Evolutionary conservation across 2,888 invertebrate species (phyloP), one percentile per base, ranked within the genome.

Genomic region (Myopa tessellatipennis): DNA sequence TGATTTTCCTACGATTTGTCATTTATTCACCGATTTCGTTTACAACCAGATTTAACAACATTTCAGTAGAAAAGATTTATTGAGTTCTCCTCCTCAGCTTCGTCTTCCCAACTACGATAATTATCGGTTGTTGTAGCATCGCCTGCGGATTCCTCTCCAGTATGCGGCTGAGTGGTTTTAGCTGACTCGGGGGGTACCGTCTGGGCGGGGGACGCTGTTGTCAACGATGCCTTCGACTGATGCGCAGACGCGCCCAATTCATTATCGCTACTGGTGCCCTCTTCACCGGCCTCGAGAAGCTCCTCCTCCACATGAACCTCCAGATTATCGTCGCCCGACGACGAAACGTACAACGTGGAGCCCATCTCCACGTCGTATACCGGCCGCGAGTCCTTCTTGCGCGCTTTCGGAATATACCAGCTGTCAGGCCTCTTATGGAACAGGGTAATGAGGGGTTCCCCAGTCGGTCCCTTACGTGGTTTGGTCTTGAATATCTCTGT

Each of bases 341-440:
- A 86, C 0, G 88, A 88, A 6, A 87, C 87, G 67, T 86, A 84
- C 5, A 88, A 75, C 3, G 87, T 86, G 4, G 89, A 85, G 4
- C 89, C 88, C 73, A 84, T 82, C 76, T 88, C 87, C 2, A 88
- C 87, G 81, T 89, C 89, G 16, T 87, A 78, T 3, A 89, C 78
- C 4, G 83, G 83, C 6, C 82, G 78, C 0, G 78, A 82, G n/a
- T 84, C 85, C 0, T 81, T 74, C 0, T 74, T 75, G 10, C 82
- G 82, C 5, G 81, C 78, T 4, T 78, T 68, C 0, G 84, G 84
- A 58, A 82, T 83, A 4, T 82, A 80, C 50, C 84, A 82, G 0
- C 83, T 83, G 18, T 85, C 83, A 4, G 83, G 82, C 12, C 84
- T 82, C 4, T 83, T 74, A 60, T 83, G 82, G n/a, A 83, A 82